Percentiles rank a stretch among this genome's conserved stretches.
Conservation (phyloP, 2,113 vertebrate species). For the Dermatemys mawii region DNA sequence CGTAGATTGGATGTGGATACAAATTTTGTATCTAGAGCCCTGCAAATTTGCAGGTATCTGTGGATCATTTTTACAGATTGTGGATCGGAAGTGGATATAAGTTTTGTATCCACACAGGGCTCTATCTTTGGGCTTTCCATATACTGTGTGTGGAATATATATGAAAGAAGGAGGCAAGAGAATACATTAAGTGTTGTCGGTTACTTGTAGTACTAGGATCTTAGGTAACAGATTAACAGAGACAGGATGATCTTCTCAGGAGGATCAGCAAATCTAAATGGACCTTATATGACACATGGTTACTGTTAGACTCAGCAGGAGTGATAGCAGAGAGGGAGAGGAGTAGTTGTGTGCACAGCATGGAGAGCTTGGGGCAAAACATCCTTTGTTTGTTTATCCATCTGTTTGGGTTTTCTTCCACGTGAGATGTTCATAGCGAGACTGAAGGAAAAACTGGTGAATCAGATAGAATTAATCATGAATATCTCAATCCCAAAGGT, state of each 20-base stretch:
- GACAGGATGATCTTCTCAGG: neutral
- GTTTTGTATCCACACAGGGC: too few species aligned
- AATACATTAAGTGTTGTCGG: conserved; percentile 30
- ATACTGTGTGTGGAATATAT: neutral
- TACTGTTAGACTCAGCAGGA: conserved; percentile 51
- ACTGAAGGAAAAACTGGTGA: neutral
- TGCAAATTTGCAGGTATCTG: too few species aligned
- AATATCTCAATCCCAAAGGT: neutral
- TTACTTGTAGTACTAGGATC: conserved; percentile 29
- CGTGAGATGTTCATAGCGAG: neutral
- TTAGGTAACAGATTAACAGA: conserved; percentile 51
- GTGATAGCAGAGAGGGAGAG: conserved; percentile 16
- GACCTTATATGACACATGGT: conserved; percentile 41
- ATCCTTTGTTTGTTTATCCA: rapidly evolving
- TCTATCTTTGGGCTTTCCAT: neutral
- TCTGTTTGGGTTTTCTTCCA: neutral
- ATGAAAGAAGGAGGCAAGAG: conserved; percentile 1
- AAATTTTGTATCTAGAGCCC: too few species aligned
- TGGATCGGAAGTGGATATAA: too few species aligned
- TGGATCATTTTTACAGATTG: too few species aligned
- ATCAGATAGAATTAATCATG: neutral
- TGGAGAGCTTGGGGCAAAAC: conserved; percentile 29
- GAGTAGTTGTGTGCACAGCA: neutral
- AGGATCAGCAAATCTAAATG: conserved; percentile 22
- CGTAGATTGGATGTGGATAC: too few species aligned